Evolutionary conservation across 2,888 invertebrate species (phyloP).

Genomic region (Protophormia terraenovae): DNA sequence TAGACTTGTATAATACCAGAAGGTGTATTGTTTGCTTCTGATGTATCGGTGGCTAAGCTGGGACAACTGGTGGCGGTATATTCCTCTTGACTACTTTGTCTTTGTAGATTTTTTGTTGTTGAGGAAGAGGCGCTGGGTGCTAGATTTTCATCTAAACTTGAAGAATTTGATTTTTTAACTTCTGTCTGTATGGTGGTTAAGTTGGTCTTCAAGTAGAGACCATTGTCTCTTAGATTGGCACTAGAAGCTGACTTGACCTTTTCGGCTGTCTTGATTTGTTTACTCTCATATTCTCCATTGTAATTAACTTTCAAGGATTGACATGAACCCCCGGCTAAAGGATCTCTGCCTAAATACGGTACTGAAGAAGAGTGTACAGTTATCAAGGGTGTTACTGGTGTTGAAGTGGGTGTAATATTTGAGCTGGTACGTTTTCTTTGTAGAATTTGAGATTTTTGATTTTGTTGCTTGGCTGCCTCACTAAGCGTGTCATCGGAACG

Average conservation of each 20-base stretch:
- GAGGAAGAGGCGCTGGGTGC: constrained; percentile 65
- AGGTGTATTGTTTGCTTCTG: constrained; percentile 23
- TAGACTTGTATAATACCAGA: constrained; percentile 88
- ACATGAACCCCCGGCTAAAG: constrained; percentile 73
- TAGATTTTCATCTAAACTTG: constrained; percentile 64
- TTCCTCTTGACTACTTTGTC: constrained; percentile 78
- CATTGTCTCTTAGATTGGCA: constrained; percentile 79
- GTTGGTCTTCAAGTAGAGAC: constrained; percentile 83
- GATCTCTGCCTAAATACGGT: constrained; percentile 85
- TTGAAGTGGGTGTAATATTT: constrained; percentile 74
- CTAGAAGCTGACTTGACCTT: constrained; percentile 80
- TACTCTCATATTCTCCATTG: constrained; percentile 64
- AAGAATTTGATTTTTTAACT: constrained; percentile 78
- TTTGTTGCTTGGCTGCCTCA: constrained; percentile 82
- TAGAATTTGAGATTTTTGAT: constrained; percentile 84
- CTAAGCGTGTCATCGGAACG: constrained; percentile 90
- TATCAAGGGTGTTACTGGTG: constrained; percentile 72
- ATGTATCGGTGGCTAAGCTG: constrained; percentile 72
- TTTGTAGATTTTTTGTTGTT: constrained; percentile 74
- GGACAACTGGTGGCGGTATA: constrained; percentile 74
- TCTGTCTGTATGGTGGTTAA: constrained; percentile 82
- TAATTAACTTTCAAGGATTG: constrained; percentile 70
- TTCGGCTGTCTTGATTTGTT: constrained; percentile 58
- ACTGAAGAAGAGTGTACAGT: constrained; percentile 83
- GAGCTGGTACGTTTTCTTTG: constrained; percentile 84